phyloP scores from a whole-genome alignment of 2,888 invertebrate genomes.

The Drosophila cracens region DNA sequence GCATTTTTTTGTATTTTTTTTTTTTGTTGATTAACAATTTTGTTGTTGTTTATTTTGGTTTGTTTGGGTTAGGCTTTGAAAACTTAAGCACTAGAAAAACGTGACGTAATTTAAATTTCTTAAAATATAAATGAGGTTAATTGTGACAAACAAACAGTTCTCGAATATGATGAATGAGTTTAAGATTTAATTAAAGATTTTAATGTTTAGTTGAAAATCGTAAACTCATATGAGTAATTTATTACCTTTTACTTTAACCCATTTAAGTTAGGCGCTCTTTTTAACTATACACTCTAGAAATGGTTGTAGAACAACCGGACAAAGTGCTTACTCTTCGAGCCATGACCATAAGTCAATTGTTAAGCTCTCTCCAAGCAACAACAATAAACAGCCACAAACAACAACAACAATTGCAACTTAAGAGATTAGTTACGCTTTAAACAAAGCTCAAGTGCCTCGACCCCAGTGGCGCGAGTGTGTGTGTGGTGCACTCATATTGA shows the following conservation, averaged over 20 bases:
- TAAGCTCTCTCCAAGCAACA: slow-evolving; percentile 42
- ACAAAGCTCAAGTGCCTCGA: slow-evolving; percentile 37
- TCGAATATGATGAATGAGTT: background rate
- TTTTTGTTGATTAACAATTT: slow-evolving; percentile 23
- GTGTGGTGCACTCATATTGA: slow-evolving; percentile 34
- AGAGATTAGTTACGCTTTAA: slow-evolving; percentile 51
- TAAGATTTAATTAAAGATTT: background rate
- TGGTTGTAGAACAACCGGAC: slow-evolving; percentile 35
- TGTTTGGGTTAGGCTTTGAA: slow-evolving; percentile 17
- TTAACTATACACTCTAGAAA: background rate
- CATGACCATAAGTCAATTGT: slow-evolving; percentile 45
- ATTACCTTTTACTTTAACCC: background rate
- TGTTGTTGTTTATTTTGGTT: slow-evolving; percentile 36
- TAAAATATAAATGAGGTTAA: background rate
- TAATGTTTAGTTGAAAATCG: background rate
- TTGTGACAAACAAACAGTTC: slow-evolving; percentile 5
- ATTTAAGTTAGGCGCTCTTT: background rate
- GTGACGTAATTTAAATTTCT: slow-evolving; percentile 29
- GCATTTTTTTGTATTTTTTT: slow-evolving; percentile 25
- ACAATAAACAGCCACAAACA: background rate
- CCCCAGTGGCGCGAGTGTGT: slow-evolving; percentile 13
- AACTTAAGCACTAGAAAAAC: background rate
- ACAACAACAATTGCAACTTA: slow-evolving; percentile 40
- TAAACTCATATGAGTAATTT: background rate
- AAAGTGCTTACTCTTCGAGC: background rate